phyloP scores from a whole-genome alignment of 2,797 vertebrate species.

The Lagocephalus sceleratus region DNA sequence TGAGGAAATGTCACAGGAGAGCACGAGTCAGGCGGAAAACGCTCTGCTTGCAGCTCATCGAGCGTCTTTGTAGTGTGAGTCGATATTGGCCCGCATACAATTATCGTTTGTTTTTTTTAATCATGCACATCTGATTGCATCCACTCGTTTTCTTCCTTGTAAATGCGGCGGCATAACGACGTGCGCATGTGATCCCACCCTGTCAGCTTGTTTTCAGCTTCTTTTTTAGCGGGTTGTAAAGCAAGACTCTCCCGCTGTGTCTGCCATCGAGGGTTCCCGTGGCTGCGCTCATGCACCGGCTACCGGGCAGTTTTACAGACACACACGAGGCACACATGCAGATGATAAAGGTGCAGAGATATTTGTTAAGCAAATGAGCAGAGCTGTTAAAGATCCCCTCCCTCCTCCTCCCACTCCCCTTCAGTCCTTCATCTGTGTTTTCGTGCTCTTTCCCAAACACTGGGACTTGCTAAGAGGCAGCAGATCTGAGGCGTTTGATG shows the following conservation, averaged over 20 bases:
- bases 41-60: conserved; percentile 50
- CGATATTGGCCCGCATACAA: conserved; percentile 15
- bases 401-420: conserved; percentile 16
- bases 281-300: conserved; percentile 52
- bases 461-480: conserved; percentile 49
- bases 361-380: conserved; percentile 72
- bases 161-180: conserved; percentile 9
- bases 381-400: conserved; percentile 54
- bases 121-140: conserved; percentile 13
- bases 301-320: conserved; percentile 30
- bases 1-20: conserved; percentile 74
- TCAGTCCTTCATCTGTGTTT: conserved; percentile 37
- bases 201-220: conserved; percentile 39
- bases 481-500: conserved; percentile 64
- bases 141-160: conserved; percentile 2
- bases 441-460: conserved; percentile 53
- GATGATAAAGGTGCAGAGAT: conserved; percentile 34
- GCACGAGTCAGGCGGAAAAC: conserved; percentile 66
- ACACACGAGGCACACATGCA: conserved; percentile 6
- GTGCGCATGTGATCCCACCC: conserved; percentile 28
- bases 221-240: conserved; percentile 39
- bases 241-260: conserved; percentile 57
- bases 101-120: conserved; percentile 47
- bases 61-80: conserved; percentile 13
- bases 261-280: conserved; percentile 45